phyloP scores from a whole-genome alignment of 2,888 invertebrate species.

The Parochlus steinenii region DNA sequence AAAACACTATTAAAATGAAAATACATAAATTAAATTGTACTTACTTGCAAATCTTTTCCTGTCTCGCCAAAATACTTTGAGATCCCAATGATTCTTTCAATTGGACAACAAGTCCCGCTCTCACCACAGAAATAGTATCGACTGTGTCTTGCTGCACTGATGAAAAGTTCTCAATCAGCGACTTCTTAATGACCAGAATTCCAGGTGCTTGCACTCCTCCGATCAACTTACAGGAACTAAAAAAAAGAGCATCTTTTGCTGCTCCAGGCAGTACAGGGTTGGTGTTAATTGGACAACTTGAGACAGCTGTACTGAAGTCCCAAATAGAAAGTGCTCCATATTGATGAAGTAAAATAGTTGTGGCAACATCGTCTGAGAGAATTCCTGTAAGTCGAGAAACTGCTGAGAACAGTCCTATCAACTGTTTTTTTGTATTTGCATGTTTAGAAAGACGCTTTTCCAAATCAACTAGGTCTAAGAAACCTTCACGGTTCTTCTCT shows the following conservation, averaged over 20 bases:
- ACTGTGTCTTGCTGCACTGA: constrained; percentile 44
- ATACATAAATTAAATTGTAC: constrained; percentile 19
- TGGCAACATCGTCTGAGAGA: constrained; percentile 65
- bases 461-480: constrained; percentile 59
- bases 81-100: constrained; percentile 65
- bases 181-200: constrained; percentile 45
- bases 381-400: constrained; percentile 82
- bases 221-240: constrained; percentile 79
- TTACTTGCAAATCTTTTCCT: constrained; percentile 59
- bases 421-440: constrained; percentile 40
- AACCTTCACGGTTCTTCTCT: constrained; percentile 60
- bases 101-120: constrained; percentile 74
- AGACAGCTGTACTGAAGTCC: constrained; percentile 78
- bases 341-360: constrained; percentile 62
- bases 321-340: constrained; percentile 74
- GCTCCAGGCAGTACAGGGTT: constrained; percentile 60
- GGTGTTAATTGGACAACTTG: constrained; percentile 66
- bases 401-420: constrained; percentile 75
- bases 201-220: constrained; percentile 77
- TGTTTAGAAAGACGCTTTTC: constrained; percentile 50
- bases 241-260: constrained; percentile 76
- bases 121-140: constrained; percentile 62
- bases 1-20: constrained; percentile 14
- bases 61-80: constrained; percentile 49
- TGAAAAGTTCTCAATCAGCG: constrained; percentile 33